These are phyloP conservation scores for Sogatella furcifera DNA, from an alignment of 1,140 invertebrate species.

Conservation along the genomic window DNA sequence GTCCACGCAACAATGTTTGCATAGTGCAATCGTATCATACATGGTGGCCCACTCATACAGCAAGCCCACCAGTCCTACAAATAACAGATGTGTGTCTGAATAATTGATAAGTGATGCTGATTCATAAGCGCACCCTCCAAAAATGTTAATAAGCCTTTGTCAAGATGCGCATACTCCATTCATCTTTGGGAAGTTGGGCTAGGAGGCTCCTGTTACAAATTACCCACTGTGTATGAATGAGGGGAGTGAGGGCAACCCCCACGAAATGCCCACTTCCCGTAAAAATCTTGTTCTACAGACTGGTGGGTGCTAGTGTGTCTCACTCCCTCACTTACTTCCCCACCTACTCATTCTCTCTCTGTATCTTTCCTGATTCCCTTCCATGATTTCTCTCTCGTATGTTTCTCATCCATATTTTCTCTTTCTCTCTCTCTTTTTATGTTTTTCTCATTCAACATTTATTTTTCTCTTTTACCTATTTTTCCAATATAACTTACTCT, in stretches of 20 bases:
- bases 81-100: constrained; percentile 9
- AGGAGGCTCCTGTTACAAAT: constrained; percentile 6
- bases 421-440: no score
- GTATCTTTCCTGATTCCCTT: no score
- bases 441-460: no score
- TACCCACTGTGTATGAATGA: neutral
- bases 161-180: neutral
- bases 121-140: neutral
- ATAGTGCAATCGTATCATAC: no score
- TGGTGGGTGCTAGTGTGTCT: neutral
- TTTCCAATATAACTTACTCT: no score
- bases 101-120: constrained; percentile 3
- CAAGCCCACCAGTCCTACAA: neutral
- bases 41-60: no score
- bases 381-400: no score
- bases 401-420: no score
- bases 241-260: neutral
- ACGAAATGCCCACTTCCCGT: neutral
- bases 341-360: no score
- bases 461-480: no score
- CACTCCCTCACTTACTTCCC: no score
- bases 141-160: constrained; percentile 11
- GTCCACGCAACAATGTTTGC: no score
- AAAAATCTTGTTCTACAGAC: neutral
- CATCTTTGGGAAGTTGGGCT: neutral